Evolutionary conservation across 2,113 vertebrate species (phyloP).

Genomic region (Microcebus jonahi): DNA sequence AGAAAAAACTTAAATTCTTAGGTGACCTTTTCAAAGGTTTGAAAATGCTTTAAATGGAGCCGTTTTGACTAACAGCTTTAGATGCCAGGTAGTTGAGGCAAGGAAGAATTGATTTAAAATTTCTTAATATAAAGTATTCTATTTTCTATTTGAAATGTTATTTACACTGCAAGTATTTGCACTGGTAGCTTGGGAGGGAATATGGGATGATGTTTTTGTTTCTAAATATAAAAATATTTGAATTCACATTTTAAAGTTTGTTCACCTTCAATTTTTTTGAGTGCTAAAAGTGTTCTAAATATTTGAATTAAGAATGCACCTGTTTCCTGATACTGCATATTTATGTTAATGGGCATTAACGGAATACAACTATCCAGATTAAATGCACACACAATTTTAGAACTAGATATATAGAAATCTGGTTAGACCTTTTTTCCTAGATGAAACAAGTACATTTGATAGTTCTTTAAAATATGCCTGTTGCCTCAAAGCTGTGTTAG

Average conservation of each 20-base stretch:
- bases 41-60: constrained; percentile 29
- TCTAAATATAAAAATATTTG: constrained; percentile 61
- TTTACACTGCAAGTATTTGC: not conserved
- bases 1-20: not conserved
- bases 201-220: not conserved
- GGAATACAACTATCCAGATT: not conserved
- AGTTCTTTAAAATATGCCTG: not conserved
- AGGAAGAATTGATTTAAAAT: constrained; percentile 45
- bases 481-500: constrained; percentile 20
- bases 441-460: constrained; percentile 19
- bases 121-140: constrained; percentile 19
- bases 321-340: constrained; percentile 60
- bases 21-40: constrained; percentile 27
- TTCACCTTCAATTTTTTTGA: constrained; percentile 28
- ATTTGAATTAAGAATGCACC: constrained; percentile 72
- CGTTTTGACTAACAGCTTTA: constrained; percentile 34
- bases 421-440: constrained; percentile 2
- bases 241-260: constrained; percentile 35
- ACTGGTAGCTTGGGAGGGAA: constrained; percentile 20
- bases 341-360: constrained; percentile 35
- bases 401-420: constrained; percentile 33
- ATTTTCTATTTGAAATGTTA: constrained; percentile 39
- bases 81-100: constrained; percentile 1
- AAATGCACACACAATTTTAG: constrained; percentile 5
- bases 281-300: constrained; percentile 56